Percentiles rank a stretch among this genome's conserved stretches.
phyloP scores from a whole-genome alignment of 2,113 vertebrate species.

The Podarcis raffonei region DNA sequence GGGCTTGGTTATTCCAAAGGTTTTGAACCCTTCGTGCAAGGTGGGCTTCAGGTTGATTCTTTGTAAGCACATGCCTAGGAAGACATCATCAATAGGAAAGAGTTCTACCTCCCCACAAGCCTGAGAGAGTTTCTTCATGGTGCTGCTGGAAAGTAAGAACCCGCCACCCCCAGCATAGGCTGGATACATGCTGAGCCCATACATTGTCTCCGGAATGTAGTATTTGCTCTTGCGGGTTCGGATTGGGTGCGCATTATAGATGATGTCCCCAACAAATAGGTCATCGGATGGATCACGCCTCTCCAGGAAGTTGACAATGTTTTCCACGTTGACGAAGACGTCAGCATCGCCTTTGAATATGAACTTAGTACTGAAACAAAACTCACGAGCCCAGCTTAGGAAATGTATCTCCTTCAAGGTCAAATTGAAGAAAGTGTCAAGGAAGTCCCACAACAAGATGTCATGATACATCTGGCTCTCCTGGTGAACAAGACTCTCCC shows the following conservation, averaged over 20 bases:
- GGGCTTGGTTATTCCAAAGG: constrained; percentile 91
- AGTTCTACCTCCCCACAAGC: constrained; percentile 93
- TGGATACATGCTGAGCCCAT: constrained; percentile 87
- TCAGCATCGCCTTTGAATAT: constrained; percentile 95
- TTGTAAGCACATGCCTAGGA: constrained; percentile 96
- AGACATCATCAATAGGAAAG: constrained; percentile 97
- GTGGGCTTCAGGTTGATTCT: constrained; percentile 85
- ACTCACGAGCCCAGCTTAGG: constrained; percentile 87
- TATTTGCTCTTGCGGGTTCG: constrained; percentile 88
- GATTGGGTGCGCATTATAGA: constrained; percentile 90
- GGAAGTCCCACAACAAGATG: constrained; percentile 94
- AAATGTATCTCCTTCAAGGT: constrained; percentile 98
- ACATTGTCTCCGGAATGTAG: constrained; percentile 90
- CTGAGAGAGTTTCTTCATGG: constrained; percentile 81
- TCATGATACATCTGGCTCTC: constrained; percentile 87
- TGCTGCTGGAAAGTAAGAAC: constrained; percentile 88
- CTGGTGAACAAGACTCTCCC: constrained; percentile 87
- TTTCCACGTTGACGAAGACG: constrained; percentile 93
- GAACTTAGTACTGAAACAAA: constrained; percentile 85
- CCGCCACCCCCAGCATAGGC: constrained; percentile 93
- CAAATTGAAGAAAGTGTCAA: constrained; percentile 97
- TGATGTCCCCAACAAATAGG: constrained; percentile 94
- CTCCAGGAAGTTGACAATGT: constrained; percentile 89
- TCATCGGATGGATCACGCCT: constrained; percentile 73
- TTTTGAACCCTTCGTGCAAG: constrained; percentile 92